Percentiles rank a stretch among this genome's conserved stretches.
Evolutionary conservation across 2,113 vertebrate genomes (phyloP).

Genomic region (Chloebia gouldiae): DNA sequence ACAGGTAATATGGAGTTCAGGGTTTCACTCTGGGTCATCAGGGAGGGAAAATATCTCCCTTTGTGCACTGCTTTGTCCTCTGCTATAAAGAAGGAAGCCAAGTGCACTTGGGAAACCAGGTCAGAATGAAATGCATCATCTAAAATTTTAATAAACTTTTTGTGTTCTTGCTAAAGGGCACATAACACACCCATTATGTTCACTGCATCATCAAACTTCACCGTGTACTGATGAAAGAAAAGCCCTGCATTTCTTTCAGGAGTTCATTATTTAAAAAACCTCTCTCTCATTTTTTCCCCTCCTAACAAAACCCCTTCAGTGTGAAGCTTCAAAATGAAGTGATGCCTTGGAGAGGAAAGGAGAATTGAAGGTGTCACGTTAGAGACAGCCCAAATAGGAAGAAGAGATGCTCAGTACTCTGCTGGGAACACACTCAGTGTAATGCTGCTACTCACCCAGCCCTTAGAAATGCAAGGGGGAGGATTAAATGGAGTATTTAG

Average conservation of each 20-base stretch:
- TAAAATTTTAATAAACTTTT: conserved; percentile 37
- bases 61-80: neutral
- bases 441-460: neutral
- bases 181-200: neutral
- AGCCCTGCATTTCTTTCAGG: neutral
- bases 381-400: neutral
- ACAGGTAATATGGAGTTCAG: neutral
- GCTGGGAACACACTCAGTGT: neutral
- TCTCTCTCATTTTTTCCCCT: neutral
- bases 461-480: neutral
- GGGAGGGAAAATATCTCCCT: neutral
- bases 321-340: neutral
- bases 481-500: neutral
- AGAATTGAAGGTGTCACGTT: neutral
- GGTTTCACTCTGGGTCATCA: neutral
- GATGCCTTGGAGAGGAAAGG: neutral
- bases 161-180: conserved; percentile 10
- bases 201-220: neutral
- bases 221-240: neutral
- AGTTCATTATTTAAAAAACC: neutral
- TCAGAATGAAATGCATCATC: neutral
- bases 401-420: neutral
- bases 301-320: neutral
- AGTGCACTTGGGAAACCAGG: neutral
- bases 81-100: neutral